A percentile compares a stretch with the other conserved stretches of the same genome.
Evolutionary conservation across 1,140 invertebrate genomes (phyloP).

Genomic region (Drosophila nannoptera): DNA sequence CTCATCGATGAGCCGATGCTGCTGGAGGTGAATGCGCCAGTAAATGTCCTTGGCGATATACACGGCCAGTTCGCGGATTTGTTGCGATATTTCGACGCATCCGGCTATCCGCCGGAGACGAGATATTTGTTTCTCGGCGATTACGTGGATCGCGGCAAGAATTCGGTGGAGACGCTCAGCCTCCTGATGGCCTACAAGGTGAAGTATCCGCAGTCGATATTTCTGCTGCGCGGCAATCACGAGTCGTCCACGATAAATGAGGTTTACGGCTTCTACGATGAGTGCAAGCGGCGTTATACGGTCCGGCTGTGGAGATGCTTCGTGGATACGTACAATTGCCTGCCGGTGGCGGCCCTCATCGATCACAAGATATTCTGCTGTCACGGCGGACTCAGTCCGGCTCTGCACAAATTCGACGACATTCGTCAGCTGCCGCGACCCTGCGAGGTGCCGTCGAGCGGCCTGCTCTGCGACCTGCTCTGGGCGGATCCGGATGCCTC

Average conservation of each 20-base stretch:
- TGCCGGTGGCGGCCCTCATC: slow-evolving; percentile 96
- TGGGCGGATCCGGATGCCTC: slow-evolving; percentile 98
- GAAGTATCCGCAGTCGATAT: slow-evolving; percentile 92
- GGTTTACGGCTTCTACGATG: slow-evolving; percentile 96
- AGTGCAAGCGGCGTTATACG: slow-evolving; percentile 96
- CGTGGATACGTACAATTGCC: slow-evolving; percentile 81
- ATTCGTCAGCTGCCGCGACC: slow-evolving; percentile 92
- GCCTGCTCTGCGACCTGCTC: slow-evolving; percentile 94
- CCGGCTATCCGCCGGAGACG: slow-evolving; percentile 98
- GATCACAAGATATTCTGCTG: slow-evolving; percentile 99
- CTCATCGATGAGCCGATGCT: slow-evolving; percentile 98
- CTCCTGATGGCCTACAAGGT: slow-evolving; percentile 96
- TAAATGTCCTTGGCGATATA: slow-evolving; percentile 99
- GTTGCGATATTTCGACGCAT: slow-evolving; percentile 97
- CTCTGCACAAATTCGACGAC: slow-evolving; percentile 93
- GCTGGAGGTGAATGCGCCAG: slow-evolving; percentile 96
- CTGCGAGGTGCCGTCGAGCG: slow-evolving; percentile 93
- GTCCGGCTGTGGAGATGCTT: slow-evolving; percentile 99
- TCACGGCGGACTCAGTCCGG: slow-evolving; percentile 93
- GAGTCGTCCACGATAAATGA: slow-evolving; percentile 85
- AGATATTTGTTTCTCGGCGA: slow-evolving; percentile 98
- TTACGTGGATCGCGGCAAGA: slow-evolving; percentile 91
- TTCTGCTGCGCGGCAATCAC: slow-evolving; percentile 85
- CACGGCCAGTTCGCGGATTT: slow-evolving; percentile 99
- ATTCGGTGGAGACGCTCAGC: slow-evolving; percentile 93